Evolutionary conservation across 2,797 vertebrate genomes (phyloP).

Genomic region (Lepus oiostolus): DNA sequence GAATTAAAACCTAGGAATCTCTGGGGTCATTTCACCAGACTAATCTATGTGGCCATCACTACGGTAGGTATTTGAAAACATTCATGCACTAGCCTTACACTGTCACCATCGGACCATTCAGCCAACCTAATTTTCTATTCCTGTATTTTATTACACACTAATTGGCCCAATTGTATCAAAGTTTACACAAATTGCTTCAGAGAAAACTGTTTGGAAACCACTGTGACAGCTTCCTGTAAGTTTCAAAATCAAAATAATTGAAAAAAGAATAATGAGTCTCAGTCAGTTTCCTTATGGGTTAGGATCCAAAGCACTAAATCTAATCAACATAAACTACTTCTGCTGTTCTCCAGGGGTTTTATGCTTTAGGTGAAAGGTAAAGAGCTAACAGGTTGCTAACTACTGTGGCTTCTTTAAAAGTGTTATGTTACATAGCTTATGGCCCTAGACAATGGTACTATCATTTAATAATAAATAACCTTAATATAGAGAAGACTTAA

Average conservation of each 20-base stretch:
- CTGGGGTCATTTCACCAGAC: background rate
- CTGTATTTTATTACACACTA: background rate
- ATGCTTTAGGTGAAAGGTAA: conserved; percentile 14
- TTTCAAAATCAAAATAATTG: conserved; percentile 73
- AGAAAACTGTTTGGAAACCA: conserved; percentile 61
- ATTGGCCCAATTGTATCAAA: conserved; percentile 51
- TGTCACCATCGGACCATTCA: background rate
- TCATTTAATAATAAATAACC: conserved; percentile 43
- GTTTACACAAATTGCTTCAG: background rate
- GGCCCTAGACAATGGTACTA: background rate
- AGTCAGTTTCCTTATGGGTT: conserved; percentile 16
- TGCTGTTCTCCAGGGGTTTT: background rate
- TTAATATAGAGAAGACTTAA: background rate
- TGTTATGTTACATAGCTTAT: background rate
- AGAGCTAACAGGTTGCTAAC: background rate
- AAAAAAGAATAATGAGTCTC: conserved; percentile 5
- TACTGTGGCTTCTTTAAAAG: background rate
- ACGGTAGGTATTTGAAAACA: conserved; percentile 26
- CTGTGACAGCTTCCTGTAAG: conserved; percentile 36
- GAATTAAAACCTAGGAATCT: background rate
- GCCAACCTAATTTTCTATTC: background rate
- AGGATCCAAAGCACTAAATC: background rate
- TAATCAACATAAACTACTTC: background rate
- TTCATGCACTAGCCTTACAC: background rate
- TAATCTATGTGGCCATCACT: background rate